Evolutionary conservation across 2,888 invertebrate species (phyloP).

Genomic region (Zaprionus bogoriensis): DNA sequence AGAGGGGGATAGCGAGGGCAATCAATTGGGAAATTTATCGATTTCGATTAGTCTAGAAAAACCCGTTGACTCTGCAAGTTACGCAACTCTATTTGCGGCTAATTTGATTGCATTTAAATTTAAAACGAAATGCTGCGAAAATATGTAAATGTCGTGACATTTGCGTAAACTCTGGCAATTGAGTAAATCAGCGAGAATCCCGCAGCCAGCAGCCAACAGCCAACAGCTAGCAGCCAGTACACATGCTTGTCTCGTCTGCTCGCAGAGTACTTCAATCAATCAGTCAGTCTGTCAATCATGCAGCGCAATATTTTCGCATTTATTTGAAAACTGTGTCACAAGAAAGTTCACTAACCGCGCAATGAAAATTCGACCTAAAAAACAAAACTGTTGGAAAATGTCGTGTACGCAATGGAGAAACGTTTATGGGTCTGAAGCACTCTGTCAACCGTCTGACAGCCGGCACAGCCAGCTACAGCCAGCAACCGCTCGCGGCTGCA

Average conservation of each 20-base stretch:
- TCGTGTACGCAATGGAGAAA: conserved; percentile 19
- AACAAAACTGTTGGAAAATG: conserved; percentile 43
- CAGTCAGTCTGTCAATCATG: conserved; percentile 24
- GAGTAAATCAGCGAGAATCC: too few species aligned
- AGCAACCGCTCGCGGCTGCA: conserved; percentile 6
- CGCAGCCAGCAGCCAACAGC: too few species aligned
- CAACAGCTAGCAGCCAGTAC: too few species aligned
- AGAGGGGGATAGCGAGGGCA: neutral
- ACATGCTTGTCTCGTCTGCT: neutral
- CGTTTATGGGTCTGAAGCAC: conserved; percentile 35
- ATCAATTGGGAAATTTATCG: conserved; percentile 30
- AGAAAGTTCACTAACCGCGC: conserved; percentile 17
- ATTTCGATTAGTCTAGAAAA: conserved; percentile 41
- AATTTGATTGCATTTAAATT: conserved; percentile 52
- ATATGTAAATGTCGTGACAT: conserved; percentile 15
- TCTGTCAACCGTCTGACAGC: conserved; percentile 57
- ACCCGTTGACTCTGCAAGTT: conserved; percentile 37
- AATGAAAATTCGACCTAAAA: conserved; percentile 46
- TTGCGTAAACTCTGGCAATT: conserved; percentile 31
- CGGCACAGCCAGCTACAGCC: conserved; percentile 1
- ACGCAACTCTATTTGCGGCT: conserved; percentile 44
- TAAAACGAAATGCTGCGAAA: conserved; percentile 38
- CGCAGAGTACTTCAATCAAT: conserved; percentile 32
- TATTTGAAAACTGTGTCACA: conserved; percentile 49
- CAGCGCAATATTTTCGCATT: conserved; percentile 3